phyloP scores from a whole-genome alignment of 2,888 invertebrate species.

The Argyresthia goedartella region DNA sequence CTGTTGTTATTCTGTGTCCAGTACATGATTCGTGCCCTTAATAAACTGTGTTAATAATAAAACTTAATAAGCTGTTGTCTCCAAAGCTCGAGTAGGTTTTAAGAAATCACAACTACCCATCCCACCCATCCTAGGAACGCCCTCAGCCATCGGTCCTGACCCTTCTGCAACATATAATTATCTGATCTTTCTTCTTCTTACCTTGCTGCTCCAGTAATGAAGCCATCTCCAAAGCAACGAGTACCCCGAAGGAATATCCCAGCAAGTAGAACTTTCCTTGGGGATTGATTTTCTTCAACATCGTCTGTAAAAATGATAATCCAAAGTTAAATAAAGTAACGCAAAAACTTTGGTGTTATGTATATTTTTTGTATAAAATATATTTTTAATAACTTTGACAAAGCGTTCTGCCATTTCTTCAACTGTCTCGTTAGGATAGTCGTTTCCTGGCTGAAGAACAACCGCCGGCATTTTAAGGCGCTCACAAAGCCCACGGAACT shows the following conservation, averaged over 20 bases:
- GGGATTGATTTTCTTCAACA: slow-evolving; percentile 21
- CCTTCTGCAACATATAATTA: no score
- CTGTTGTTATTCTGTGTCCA: no score
- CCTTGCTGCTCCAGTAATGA: slow-evolving; percentile 35
- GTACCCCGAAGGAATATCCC: slow-evolving; percentile 37
- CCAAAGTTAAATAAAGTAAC: neutral
- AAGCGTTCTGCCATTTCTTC: neutral
- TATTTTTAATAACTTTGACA: slow-evolving; percentile 8
- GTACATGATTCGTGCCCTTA: no score
- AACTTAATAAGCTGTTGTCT: no score
- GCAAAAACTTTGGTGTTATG: neutral
- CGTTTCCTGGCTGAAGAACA: neutral
- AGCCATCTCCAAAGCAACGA: slow-evolving; percentile 34
- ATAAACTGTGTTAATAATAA: no score
- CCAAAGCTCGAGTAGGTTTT: no score
- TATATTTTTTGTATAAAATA: neutral
- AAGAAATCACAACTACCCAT: no score
- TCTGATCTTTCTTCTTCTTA: slow-evolving; percentile 11
- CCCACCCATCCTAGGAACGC: no score
- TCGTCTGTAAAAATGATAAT: slow-evolving; percentile 17
- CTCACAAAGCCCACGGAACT: slow-evolving; percentile 16
- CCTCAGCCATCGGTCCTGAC: no score
- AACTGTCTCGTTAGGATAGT: neutral
- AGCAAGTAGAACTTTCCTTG: slow-evolving; percentile 28
- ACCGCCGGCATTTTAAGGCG: neutral